A percentile compares a stretch with the other conserved stretches of the same genome.
These are phyloP conservation scores for Byasa hedistus DNA, from an alignment of 2,888 invertebrate species.

Conservation along the genomic window DNA sequence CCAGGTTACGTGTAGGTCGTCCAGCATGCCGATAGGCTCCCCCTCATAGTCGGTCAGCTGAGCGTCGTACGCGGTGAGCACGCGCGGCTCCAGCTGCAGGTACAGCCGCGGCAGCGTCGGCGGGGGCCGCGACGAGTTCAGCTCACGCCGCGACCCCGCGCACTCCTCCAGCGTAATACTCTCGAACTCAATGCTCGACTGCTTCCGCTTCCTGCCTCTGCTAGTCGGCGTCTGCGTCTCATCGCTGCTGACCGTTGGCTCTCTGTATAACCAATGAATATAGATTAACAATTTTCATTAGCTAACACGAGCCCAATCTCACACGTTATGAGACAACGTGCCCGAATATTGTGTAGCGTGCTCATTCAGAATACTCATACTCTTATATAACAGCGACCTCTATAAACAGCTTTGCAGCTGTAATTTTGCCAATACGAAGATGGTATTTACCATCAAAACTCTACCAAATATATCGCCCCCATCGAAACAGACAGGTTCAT, in stretches of 20 bases:
- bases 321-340: too few species aligned
- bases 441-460: too few species aligned
- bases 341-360: too few species aligned
- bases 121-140: constrained; percentile 49
- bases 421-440: too few species aligned
- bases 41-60: constrained; percentile 58
- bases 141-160: constrained; percentile 40
- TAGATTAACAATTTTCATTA: too few species aligned
- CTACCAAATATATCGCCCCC: too few species aligned
- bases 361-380: too few species aligned
- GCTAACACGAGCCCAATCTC: too few species aligned
- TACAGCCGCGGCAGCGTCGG: constrained; percentile 67
- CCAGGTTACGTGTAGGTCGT: constrained; percentile 63
- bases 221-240: constrained; percentile 28
- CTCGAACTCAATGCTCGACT: constrained; percentile 38
- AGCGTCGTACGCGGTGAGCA: constrained; percentile 45
- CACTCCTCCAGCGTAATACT: constrained; percentile 39
- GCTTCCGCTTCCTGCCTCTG: constrained; percentile 34
- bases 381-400: too few species aligned
- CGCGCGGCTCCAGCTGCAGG: constrained; percentile 68
- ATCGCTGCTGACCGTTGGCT: constrained; percentile 30
- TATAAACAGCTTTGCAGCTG: too few species aligned
- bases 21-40: constrained; percentile 60
- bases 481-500: too few species aligned
- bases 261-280: too few species aligned